Base-by-base conservation (phyloP, 2,888 invertebrate species). In the Leptogaster cylindrica region DNA sequence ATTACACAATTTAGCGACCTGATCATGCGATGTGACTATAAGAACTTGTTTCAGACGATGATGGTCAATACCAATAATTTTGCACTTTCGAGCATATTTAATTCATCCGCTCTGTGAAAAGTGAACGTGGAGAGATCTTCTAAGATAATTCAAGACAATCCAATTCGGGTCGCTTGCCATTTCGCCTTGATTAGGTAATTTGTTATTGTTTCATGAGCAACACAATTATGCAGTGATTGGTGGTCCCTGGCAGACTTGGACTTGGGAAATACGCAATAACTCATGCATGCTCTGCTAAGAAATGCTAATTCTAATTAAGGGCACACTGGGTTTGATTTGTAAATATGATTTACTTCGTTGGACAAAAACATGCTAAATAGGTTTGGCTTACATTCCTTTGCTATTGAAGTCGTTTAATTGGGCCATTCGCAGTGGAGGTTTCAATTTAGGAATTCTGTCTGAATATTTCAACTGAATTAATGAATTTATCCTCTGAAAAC, bases 101-200 rank as follows among this genome's bases (percentile, higher is more conserved):
- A 31, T 28, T 12, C 16, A 33, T 52, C 4, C 28, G 18, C 12
- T 52, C 20, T 31, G 46, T n/a, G 36, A 10, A 36, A 16, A 52
- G 52, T 52, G 52, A 52, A 52, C 50, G 50, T 50, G 27, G 10
- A 25, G 10, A 14, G n/a, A 36, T 14, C 36, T 46, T n/a, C n/a
- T n/a, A n/a, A n/a, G 27, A 58, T 39, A 25, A 58, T 20, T 28
- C 39, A 41, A 46, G 46, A 65, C 65, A 48, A 68, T 68, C 55
- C 65, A 55, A 68, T 68, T 68, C 55, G 41, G 65, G 65, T 68
- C 63, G 63, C 41, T 58, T 25, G 25, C 39, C 58, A 41, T 58
- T 58, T 58, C 39, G 25, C 10, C 25, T 28, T 58, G 39, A 58
- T 58, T 58, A 58, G 58, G 36, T 58, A 58, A 58, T 58, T 58